Evolutionary conservation across 2,888 invertebrate genomes (phyloP).

Genomic region (Andrena marginata): DNA sequence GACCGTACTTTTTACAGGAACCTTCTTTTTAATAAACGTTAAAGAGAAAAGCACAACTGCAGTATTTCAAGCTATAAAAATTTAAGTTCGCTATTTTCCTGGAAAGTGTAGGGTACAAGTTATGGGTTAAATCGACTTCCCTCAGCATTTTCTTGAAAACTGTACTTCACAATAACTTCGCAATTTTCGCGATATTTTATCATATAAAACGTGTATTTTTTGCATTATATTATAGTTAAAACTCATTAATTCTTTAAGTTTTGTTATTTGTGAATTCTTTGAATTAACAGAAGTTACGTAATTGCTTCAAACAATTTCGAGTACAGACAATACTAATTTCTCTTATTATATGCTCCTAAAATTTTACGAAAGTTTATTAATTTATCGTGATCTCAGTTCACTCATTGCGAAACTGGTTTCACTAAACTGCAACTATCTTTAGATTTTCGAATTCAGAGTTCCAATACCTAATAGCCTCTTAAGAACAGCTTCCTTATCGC

Average conservation of each 20-base stretch:
- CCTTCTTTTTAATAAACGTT: slow-evolving; percentile 25
- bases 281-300: background rate
- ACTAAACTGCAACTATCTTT: no score
- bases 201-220: background rate
- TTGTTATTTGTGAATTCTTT: background rate
- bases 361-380: no score
- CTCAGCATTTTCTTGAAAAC: slow-evolving; percentile 1
- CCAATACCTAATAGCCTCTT: no score
- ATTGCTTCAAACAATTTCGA: background rate
- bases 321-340: no score
- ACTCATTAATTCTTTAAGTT: background rate
- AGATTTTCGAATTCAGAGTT: no score
- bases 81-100: slow-evolving; percentile 23
- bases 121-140: slow-evolving; percentile 21
- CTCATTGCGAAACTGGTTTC: no score
- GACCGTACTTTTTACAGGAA: background rate
- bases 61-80: slow-evolving; percentile 15
- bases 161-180: slow-evolving; percentile 8
- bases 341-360: no score
- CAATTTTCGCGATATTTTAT: background rate
- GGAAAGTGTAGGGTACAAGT: slow-evolving; percentile 10
- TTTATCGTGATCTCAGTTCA: no score
- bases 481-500: no score
- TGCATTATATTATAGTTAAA: no score
- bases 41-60: background rate